Evolutionary conservation across 2,888 invertebrate species (phyloP).

Genomic region (Cataglyphis altisquamis): DNA sequence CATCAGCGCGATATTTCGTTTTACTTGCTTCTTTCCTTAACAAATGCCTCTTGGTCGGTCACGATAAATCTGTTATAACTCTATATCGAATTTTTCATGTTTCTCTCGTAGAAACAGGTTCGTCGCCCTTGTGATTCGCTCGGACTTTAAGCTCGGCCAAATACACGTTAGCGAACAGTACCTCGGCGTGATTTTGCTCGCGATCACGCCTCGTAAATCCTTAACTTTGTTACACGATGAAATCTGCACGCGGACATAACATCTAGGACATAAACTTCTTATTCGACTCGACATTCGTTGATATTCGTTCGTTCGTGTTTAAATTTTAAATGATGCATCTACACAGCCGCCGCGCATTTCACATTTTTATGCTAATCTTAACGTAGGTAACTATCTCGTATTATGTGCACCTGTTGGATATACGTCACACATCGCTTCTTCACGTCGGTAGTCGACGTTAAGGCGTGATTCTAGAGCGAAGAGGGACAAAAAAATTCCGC

Average conservation of each 20-base stretch:
- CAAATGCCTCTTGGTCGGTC: not conserved
- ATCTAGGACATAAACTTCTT: slow-evolving; percentile 34
- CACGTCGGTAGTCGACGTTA: slow-evolving; percentile 26
- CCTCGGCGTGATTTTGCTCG: slow-evolving; percentile 29
- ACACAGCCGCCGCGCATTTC: not conserved
- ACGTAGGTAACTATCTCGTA: slow-evolving; percentile 18
- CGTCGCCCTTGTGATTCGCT: not conserved
- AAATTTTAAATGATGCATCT: slow-evolving; percentile 22
- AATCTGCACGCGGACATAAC: slow-evolving; percentile 47
- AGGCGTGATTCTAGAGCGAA: slow-evolving; percentile 21
- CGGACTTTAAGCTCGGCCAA: slow-evolving; percentile 19
- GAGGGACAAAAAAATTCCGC: slow-evolving; percentile 37
- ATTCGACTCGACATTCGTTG: not conserved
- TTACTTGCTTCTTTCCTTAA: not conserved
- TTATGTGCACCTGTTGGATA: slow-evolving; percentile 39
- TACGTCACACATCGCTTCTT: slow-evolving; percentile 19
- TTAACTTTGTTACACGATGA: slow-evolving; percentile 61
- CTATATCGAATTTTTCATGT: not conserved
- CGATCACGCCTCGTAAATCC: slow-evolving; percentile 61
- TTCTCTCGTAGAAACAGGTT: slow-evolving; percentile 27
- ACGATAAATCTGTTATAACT: slow-evolving; percentile 29
- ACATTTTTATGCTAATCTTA: slow-evolving; percentile 45
- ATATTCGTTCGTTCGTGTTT: slow-evolving; percentile 20
- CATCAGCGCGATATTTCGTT: slow-evolving; percentile 16
- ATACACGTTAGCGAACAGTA: slow-evolving; percentile 32